A percentile compares a stretch with the other conserved stretches of the same genome.
Evolutionary conservation across 2,797 vertebrate genomes (phyloP).

Genomic region (Eutrigla gurnardus): DNA sequence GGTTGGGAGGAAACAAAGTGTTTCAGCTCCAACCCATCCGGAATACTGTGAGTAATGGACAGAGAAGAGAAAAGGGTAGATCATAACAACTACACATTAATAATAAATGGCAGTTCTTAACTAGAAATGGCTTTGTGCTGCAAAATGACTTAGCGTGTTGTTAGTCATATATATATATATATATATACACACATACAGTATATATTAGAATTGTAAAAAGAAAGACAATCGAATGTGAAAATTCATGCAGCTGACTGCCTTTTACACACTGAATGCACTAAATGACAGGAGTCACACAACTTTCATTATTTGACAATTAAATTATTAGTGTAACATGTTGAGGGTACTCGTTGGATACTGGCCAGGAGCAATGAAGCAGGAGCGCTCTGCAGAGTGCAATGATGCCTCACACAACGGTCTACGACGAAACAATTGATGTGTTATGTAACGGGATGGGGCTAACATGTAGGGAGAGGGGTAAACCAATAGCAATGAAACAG

Average conservation of each 20-base stretch:
- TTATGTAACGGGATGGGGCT: no score
- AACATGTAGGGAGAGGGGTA: no score
- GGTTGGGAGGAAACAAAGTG: conserved; percentile 9
- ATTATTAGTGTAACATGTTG: neutral
- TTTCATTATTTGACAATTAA: neutral
- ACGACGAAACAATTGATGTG: no score
- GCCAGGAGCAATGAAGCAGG: no score
- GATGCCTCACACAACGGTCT: no score
- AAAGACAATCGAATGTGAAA: neutral
- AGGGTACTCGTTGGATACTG: no score
- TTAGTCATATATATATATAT: no score
- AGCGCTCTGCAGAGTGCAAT: no score
- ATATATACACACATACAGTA: neutral
- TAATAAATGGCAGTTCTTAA: conserved; percentile 27
- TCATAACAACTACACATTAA: conserved; percentile 35
- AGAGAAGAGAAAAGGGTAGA: conserved; percentile 26
- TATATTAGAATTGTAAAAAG: neutral
- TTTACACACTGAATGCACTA: neutral
- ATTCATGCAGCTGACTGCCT: neutral
- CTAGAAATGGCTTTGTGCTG: conserved; percentile 30
- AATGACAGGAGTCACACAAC: neutral
- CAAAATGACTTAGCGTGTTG: conserved; percentile 8
- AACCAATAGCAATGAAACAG: no score
- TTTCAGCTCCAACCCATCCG: conserved; percentile 29
- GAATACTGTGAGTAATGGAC: conserved; percentile 36